Percentiles rank a stretch among this genome's conserved stretches.
phyloP scores from a whole-genome alignment of 2,113 vertebrate genomes.

The Phyllopteryx taeniolatus region DNA sequence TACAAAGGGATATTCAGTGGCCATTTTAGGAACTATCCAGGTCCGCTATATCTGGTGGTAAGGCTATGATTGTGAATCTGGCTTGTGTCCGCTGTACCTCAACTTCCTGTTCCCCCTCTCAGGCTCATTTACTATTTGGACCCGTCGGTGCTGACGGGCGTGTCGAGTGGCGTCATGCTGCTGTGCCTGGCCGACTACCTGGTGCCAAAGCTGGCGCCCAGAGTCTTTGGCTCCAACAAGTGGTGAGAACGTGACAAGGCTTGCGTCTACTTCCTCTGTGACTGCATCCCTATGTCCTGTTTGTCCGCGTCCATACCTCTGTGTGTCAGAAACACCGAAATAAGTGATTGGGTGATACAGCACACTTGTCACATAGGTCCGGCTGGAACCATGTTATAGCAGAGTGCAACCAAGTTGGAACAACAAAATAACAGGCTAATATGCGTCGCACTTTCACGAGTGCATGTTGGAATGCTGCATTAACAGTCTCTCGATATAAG shows the following conservation, averaged over 20 bases:
- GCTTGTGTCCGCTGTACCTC: not conserved
- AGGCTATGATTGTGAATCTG: not conserved
- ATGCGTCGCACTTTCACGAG: no score
- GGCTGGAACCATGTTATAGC: no score
- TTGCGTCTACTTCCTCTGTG: not conserved
- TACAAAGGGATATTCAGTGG: no score
- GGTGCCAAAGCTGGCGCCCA: conserved; percentile 90
- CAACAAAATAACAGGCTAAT: no score
- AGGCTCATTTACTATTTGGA: conserved; percentile 94
- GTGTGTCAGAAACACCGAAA: not conserved
- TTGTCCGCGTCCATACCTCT: not conserved
- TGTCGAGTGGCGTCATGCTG: conserved; percentile 91
- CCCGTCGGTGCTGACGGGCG: conserved; percentile 91
- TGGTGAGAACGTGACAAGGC: conserved; percentile 73
- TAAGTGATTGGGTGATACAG: no score
- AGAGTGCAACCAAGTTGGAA: no score
- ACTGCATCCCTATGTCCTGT: not conserved
- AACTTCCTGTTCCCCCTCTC: conserved; percentile 11
- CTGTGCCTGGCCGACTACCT: conserved; percentile 95
- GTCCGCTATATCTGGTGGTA: no score
- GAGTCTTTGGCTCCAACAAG: conserved; percentile 94
- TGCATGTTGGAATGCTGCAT: no score
- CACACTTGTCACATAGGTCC: not conserved
- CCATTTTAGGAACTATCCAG: no score
- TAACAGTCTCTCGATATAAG: no score